Evolutionary conservation across 35 echinoderm and acorn worm genomes (phyloP).

Genomic region (Eucidaris tribuloides): DNA sequence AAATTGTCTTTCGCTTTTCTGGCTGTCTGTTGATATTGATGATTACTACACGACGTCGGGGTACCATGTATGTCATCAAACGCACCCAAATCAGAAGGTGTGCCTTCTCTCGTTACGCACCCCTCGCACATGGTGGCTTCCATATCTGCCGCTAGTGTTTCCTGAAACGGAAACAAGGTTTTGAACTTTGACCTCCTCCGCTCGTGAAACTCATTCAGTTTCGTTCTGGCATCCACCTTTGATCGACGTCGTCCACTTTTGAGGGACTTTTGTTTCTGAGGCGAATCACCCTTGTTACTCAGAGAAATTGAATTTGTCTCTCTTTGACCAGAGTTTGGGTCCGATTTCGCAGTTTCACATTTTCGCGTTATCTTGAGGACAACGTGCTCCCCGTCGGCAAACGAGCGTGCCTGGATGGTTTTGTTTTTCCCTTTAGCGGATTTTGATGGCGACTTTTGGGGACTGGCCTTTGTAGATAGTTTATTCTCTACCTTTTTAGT

Average conservation of each 20-base stretch:
- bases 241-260: not conserved
- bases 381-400: not conserved
- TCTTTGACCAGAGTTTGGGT: no score
- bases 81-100: not conserved
- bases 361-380: not conserved
- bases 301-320: no score
- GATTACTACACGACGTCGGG: not conserved
- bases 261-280: no score
- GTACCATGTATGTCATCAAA: not conserved
- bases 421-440: not conserved
- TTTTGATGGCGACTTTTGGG: not conserved
- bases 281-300: no score
- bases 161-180: not conserved
- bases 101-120: no score
- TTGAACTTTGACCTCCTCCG: not conserved
- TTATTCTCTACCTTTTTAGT: no score
- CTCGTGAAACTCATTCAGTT: not conserved
- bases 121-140: not conserved
- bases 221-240: not conserved
- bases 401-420: not conserved
- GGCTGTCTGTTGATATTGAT: not conserved
- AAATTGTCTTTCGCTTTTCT: not conserved
- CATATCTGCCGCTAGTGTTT: not conserved
- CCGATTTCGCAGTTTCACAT: not conserved
- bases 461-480: no score